phyloP scores from a whole-genome alignment of 2,888 invertebrate genomes.

The Kryphioiulus occultus region DNA sequence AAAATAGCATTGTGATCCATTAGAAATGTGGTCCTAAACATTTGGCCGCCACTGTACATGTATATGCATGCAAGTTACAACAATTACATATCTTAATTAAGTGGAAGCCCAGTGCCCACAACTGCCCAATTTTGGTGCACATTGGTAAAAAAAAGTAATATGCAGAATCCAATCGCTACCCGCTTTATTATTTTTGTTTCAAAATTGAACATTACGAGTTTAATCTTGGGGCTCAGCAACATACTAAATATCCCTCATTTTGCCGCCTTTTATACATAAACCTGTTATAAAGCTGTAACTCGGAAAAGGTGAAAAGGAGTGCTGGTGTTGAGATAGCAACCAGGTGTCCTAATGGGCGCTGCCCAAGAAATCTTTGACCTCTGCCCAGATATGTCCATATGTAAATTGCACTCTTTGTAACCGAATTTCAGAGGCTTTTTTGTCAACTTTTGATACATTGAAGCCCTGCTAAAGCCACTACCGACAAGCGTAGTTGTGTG shows the following conservation, averaged over 20 bases:
- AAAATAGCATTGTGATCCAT: no score
- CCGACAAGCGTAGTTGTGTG: neutral
- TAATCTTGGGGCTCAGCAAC: neutral
- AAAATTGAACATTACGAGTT: no score
- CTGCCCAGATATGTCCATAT: slow-evolving; percentile 3
- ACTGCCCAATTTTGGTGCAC: no score
- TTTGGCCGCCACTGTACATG: no score
- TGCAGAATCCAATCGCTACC: no score
- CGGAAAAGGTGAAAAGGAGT: neutral
- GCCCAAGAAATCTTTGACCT: neutral
- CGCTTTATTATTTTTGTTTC: no score
- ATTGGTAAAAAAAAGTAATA: no score
- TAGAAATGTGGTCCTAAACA: no score
- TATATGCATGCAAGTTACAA: no score
- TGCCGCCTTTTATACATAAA: neutral
- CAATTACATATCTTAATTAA: no score
- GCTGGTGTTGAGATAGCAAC: neutral
- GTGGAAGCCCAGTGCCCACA: no score
- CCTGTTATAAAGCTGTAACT: neutral
- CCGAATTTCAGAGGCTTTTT: slow-evolving; percentile 14
- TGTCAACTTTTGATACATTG: neutral
- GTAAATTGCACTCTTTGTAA: slow-evolving; percentile 30
- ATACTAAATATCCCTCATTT: neutral
- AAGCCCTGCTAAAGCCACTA: neutral
- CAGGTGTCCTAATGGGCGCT: neutral